Evolutionary conservation across 2,888 invertebrate species (phyloP), one percentile per base, ranked within the genome.

Genomic region (Panorpa germanica): DNA sequence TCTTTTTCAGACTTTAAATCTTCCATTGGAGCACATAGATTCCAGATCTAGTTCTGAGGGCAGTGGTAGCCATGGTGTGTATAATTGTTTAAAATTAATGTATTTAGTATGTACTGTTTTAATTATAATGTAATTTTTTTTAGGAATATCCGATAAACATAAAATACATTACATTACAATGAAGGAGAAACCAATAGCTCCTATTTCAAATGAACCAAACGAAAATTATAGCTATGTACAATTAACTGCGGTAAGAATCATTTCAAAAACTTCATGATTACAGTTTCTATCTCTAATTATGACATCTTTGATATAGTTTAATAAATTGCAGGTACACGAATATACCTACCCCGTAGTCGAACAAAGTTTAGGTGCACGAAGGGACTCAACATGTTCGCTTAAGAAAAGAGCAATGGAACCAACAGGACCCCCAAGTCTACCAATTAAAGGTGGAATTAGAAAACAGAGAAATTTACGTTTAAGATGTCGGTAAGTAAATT

Each of bases 161-260:
- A 50, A 49, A 43, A 68, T 71, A 53, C 68, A 69, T 50, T 72
- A 69, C 53, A 59, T 62, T 46, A 55, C 54, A 40, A 53, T 47
- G 43, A 53, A 58, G 40, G 61, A 61, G 35, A 46, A 45, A 35
- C 45, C 36, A 19, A 42, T 49, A 41, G 46, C 48, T 20, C 35
- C 43, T 22, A 33, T 12, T n/a, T 20, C 50, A 34, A 52, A 53
- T 34, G 49, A 48, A 37, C 48, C 53, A 44, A 62, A 66, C 13
- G 77, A 78, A 41, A 69, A 71, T 40, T 81, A 80, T 53, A 75
- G 82, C 16, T 85, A 86, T 50, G 85, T 88, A 35, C 80, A 83
- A 47, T 61, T 86, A 40, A 72, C 75, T 25, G 68, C 77, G 37
- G 70, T 72, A 38, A 61, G 60, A 48, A 43, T 44, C 32, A 37